A percentile compares a stretch with the other conserved stretches of the same genome.
phyloP scores from a whole-genome alignment of 2,113 vertebrate genomes.

The Ochotona princeps region DNA sequence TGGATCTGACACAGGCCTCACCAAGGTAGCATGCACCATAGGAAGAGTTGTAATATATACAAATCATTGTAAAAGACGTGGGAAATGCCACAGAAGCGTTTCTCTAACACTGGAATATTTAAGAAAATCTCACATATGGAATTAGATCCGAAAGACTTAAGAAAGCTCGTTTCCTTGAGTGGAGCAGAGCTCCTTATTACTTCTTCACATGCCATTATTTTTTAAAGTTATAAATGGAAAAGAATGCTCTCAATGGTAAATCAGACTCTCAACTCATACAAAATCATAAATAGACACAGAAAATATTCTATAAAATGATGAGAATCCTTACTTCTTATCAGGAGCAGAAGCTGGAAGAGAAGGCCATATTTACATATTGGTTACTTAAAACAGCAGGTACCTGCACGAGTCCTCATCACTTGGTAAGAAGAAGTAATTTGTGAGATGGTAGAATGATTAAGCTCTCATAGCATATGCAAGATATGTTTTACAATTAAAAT shows the following conservation, averaged over 20 bases:
- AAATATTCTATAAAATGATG: constrained; percentile 14
- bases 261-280: neutral
- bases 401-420: neutral
- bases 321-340: neutral
- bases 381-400: neutral
- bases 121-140: neutral
- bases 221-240: neutral
- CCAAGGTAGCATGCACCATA: neutral
- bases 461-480: neutral
- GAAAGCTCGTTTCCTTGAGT: neutral
- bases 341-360: constrained; percentile 10
- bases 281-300: neutral
- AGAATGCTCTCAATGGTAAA: neutral
- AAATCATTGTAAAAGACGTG: neutral
- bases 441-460: neutral
- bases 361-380: neutral
- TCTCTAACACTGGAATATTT: neutral
- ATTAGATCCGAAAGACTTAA: neutral
- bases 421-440: constrained; percentile 17
- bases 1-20: neutral
- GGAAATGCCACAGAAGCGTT: neutral
- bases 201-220: neutral
- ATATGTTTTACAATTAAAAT: constrained; percentile 11
- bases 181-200: neutral
- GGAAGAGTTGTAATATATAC: neutral